A percentile compares a stretch with the other conserved stretches of the same genome.
Evolutionary conservation across 2,888 invertebrate genomes (phyloP).

Genomic region (Eulithis prunata): DNA sequence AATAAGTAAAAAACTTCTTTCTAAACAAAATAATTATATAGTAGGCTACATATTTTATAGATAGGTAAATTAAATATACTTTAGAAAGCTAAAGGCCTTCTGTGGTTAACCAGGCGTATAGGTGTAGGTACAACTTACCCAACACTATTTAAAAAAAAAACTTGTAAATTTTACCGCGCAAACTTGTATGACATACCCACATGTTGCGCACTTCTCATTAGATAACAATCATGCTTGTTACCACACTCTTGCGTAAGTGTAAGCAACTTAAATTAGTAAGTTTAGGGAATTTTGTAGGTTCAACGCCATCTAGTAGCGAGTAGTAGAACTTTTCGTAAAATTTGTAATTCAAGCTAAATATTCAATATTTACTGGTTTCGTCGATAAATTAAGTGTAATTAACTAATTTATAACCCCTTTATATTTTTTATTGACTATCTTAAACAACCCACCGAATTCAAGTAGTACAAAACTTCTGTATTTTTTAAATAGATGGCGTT

Average conservation of each 20-base stretch:
- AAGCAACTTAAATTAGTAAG: conserved; percentile 33
- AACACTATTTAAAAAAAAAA: background rate
- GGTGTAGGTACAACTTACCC: background rate
- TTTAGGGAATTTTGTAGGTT: conserved; percentile 17
- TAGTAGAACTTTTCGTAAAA: conserved; percentile 43
- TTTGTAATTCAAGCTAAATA: background rate
- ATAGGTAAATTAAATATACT: background rate
- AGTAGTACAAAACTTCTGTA: conserved; percentile 7
- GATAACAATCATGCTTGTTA: conserved; percentile 41
- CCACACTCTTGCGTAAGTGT: conserved; percentile 41
- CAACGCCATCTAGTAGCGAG: conserved; percentile 57
- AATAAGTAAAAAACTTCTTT: too few relatives aligned
- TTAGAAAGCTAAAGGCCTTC: background rate
- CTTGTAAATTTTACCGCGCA: conserved; percentile 2
- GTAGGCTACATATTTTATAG: too few relatives aligned
- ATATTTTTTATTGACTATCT: too few relatives aligned
- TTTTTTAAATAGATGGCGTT: conserved; percentile 63
- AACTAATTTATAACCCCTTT: too few relatives aligned
- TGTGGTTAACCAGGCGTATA: conserved; percentile 2
- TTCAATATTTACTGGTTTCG: too few relatives aligned
- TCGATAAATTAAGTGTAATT: too few relatives aligned
- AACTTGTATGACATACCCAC: conserved; percentile 27
- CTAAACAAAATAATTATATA: too few relatives aligned
- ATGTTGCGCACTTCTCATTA: conserved; percentile 39
- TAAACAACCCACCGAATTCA: background rate